Evolutionary conservation across 2,113 vertebrate genomes (phyloP), one percentile per base, ranked within the genome.

Genomic region (Leptobrachium ailaonicum): DNA sequence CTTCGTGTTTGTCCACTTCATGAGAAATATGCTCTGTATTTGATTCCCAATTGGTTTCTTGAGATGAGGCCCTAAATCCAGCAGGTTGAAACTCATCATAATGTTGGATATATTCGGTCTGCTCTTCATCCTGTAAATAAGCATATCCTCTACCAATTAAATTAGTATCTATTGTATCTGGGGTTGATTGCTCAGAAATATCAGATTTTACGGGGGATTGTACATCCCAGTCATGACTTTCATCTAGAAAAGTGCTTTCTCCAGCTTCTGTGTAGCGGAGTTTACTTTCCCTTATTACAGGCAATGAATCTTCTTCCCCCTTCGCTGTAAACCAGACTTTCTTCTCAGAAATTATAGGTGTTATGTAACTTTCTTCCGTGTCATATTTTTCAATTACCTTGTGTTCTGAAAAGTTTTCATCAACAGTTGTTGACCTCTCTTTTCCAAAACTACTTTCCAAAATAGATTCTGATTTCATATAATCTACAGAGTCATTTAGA

Each of bases 201-300:
- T 32, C 32, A 66, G 83, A 67, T 67, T n/a, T 71, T 12, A 83
- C 67, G 32, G 69, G 62, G 43, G 85, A 71, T 84, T 91, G 91
- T 58, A 77, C 76, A 71, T 93, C 92, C 80, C 87, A 88, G 2
- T 88, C 87, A 10, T 84, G 89, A 43, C 91, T 93, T 4, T 98
- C 96, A 2, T 98, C 96, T 2, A 99, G 88, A 85, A 99, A 98
- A 2, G 94, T 93, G 32, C 93, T 95, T 73, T 98, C 97, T 69
- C 95, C 93, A 77, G 96, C 95, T 83, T 98, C 92, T 71, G 93
- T 88, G 0, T 96, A 95, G 58, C 87, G 90, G 11, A 94, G 87
- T 58, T 85, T 86, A 20, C 83, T 90, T 60, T 91, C 92, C 43
- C 87, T 67, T 73, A 86, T 83, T 6, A 85, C 82, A 0, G 91